Evolutionary conservation across 2,888 invertebrate genomes (phyloP).

Genomic region (Helobdella robusta): DNA sequence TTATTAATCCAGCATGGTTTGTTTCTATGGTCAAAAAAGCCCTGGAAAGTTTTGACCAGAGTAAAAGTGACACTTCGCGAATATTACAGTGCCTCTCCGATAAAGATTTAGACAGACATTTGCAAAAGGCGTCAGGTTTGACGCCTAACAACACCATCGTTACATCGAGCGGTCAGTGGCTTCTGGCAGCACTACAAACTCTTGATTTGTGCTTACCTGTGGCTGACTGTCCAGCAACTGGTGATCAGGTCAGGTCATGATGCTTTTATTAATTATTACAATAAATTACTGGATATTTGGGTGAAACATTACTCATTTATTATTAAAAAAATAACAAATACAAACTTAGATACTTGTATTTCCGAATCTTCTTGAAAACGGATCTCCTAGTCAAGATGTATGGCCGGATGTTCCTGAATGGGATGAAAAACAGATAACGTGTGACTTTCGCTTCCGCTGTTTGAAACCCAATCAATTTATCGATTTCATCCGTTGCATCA

Average conservation of each 20-base stretch:
- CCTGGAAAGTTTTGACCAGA: conserved; percentile 32
- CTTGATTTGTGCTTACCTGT: conserved; percentile 35
- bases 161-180: conserved; percentile 35
- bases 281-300: not conserved
- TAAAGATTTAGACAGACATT: conserved; percentile 36
- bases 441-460: conserved; percentile 33
- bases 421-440: conserved; percentile 39
- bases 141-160: conserved; percentile 1
- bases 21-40: conserved; percentile 32
- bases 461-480: conserved; percentile 35
- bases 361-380: conserved; percentile 35
- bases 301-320: not conserved
- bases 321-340: not conserved
- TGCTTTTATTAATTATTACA: not conserved
- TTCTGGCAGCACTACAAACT: conserved; percentile 34
- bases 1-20: conserved; percentile 37
- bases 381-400: conserved; percentile 35
- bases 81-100: conserved; percentile 33
- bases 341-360: conserved; percentile 30
- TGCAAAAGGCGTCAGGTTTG: conserved; percentile 26
- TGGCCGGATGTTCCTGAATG: conserved; percentile 38
- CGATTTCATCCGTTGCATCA: conserved; percentile 34
- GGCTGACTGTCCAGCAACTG: conserved; percentile 22
- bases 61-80: conserved; percentile 25
- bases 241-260: conserved; percentile 15